Base-by-base conservation (phyloP, 2,113 vertebrate genomes). In the Microtus ochrogaster region DNA sequence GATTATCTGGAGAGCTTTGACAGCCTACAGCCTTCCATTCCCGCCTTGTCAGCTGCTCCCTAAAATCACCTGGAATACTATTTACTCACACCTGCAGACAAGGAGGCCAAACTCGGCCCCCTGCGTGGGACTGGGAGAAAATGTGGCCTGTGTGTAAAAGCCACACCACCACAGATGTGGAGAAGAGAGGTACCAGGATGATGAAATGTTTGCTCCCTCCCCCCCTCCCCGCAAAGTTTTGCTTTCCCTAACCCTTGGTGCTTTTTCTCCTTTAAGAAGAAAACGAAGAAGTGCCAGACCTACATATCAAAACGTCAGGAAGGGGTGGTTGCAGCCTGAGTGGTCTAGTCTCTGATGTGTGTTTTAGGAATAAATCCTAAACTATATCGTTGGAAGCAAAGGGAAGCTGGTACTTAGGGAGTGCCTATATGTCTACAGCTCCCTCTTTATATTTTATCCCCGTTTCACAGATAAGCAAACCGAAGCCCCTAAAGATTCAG, bases 51-150 rank as follows among this genome's bases (percentile, higher is more conserved):
- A 68, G 91, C 82, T n/a, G 86, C 87, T 94, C 93, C 83, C 68
- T 93, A 49, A 61, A 30, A 74, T 68, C 90, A 90, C 90, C 86
- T 95, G 95, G 84, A 95, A 92, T 70, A 84, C 19, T 87, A 89
- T 89, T 52, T 74, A 44, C 55, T 24, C 49, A 58, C 26, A 70
- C 82, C 58, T 91, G 6, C 55, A 70, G 78, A 88, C 24, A 5
- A 89, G 16, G 30, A 24, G 68, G 63, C 85, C 76, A 21, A 68
- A 61, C 61, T 68, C 90, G 61, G n/a, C 86, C 19, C n/a, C 39
- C 84, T 47, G n/a, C 19, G 30, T 52, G 79, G 6, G 1, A 74
- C 87, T 66, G 65, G 66, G 92, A 66, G 89, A 91, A 92, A 63
- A 77, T 28, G 87, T 28, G 82, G 44, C 61, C 65, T 93, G 84